Percentiles rank a stretch among this genome's conserved stretches.
phyloP scores from a whole-genome alignment of 2,888 invertebrate species.

The Drosophila hamatofila region DNA sequence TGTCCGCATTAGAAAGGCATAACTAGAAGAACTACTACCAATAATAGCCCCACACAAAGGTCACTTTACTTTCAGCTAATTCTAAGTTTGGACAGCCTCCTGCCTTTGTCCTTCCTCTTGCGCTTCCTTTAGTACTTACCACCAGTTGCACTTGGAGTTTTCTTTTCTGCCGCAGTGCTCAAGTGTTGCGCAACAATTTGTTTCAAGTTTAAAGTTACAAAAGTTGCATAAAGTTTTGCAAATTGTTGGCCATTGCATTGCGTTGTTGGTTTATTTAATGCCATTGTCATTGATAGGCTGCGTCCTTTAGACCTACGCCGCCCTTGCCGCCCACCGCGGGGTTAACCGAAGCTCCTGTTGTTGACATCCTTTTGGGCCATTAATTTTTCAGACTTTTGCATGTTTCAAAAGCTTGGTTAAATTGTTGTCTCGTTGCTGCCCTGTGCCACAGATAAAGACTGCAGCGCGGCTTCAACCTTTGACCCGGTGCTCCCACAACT shows the following conservation, averaged over 20 bases:
- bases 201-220: conserved; percentile 50
- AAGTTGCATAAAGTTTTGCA: conserved; percentile 49
- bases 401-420: conserved; percentile 46
- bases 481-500: neutral
- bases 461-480: conserved; percentile 23
- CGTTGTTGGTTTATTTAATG: conserved; percentile 27
- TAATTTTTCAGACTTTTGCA: conserved; percentile 72
- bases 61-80: neutral
- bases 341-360: conserved; percentile 47
- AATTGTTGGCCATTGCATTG: conserved; percentile 43
- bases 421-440: conserved; percentile 42
- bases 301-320: neutral
- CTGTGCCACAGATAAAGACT: conserved; percentile 46
- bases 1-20: neutral
- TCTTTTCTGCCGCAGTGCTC: neutral
- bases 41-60: neutral
- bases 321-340: neutral
- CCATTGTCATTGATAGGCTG: conserved; percentile 48
- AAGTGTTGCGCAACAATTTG: conserved; percentile 35
- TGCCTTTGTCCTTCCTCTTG: neutral
- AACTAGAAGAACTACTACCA: no score
- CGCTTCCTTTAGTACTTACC: neutral
- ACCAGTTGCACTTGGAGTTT: conserved; percentile 3
- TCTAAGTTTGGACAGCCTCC: neutral
- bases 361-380: conserved; percentile 74